Percentiles rank a stretch among this genome's conserved stretches.
Conservation (phyloP, 2,113 vertebrate genomes). For the Damaliscus lunatus region DNA sequence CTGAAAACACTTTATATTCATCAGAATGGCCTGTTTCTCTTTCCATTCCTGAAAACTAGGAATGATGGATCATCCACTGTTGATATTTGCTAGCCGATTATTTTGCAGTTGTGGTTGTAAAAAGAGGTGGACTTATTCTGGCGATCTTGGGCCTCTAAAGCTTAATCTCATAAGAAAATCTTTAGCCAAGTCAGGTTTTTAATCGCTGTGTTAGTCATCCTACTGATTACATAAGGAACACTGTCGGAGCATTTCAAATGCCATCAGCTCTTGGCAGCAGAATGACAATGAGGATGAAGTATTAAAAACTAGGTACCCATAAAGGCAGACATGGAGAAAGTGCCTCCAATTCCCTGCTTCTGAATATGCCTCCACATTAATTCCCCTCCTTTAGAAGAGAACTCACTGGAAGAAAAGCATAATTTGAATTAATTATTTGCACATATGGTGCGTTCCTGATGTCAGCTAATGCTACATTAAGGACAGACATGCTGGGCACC, state of each 20-base stretch:
- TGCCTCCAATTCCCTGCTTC: conserved; percentile 61
- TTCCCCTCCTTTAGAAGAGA: conserved; percentile 77
- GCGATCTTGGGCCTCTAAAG: conserved; percentile 45
- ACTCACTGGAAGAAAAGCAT: conserved; percentile 76
- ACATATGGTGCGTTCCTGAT: conserved; percentile 82
- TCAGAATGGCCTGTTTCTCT: not conserved
- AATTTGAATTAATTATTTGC: conserved; percentile 86
- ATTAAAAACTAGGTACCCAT: conserved; percentile 66
- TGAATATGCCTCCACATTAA: conserved; percentile 75
- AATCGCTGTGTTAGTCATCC: conserved; percentile 78
- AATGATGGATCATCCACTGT: not conserved
- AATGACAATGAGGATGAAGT: conserved; percentile 77
- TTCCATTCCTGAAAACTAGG: not conserved
- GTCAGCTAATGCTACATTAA: conserved; percentile 84
- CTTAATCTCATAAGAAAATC: conserved; percentile 67
- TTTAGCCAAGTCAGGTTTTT: conserved; percentile 75
- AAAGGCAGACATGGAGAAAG: conserved; percentile 67
- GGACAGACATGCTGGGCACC: conserved; percentile 83
- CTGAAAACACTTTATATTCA: not conserved
- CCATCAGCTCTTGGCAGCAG: conserved; percentile 73
- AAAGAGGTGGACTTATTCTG: conserved; percentile 19
- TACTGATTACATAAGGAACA: conserved; percentile 79
- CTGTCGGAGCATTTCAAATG: conserved; percentile 77
- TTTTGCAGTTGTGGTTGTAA: conserved; percentile 5
- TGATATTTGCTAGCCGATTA: conserved; percentile 17